Percentiles rank a stretch among this genome's conserved stretches.
These are phyloP conservation scores for Thymallus thymallus DNA, from an alignment of 2,113 vertebrate genomes.

Conservation along the genomic window DNA sequence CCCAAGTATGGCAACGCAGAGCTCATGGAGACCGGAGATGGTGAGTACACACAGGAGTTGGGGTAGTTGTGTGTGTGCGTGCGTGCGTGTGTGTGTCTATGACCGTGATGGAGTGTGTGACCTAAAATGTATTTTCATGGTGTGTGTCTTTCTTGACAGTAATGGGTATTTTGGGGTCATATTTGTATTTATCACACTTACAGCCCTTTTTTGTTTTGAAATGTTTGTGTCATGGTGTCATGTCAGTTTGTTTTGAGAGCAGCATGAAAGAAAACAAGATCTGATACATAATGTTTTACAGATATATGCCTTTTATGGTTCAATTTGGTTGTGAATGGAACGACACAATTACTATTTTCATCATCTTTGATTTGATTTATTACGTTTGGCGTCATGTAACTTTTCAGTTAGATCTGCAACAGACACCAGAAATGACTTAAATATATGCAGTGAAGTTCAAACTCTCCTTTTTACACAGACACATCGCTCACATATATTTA, in stretches of 20 bases:
- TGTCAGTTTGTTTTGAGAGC: too few species aligned
- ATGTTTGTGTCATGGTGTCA: too few species aligned
- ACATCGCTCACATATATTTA: neutral
- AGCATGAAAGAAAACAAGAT: too few species aligned
- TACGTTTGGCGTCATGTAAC: too few species aligned
- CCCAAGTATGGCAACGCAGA: conserved; percentile 96
- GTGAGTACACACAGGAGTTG: conserved; percentile 69
- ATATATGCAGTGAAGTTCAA: neutral
- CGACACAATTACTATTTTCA: too few species aligned
- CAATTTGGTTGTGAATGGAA: neutral
- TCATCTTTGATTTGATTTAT: too few species aligned
- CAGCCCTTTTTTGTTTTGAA: too few species aligned
- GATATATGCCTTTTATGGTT: neutral
- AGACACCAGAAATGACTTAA: neutral
- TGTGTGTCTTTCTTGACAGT: neutral
- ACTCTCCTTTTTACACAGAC: neutral
- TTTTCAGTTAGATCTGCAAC: neutral
- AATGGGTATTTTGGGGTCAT: neutral
- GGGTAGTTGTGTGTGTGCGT: too few species aligned
- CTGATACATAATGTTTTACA: too few species aligned
- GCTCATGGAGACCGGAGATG: conserved; percentile 98
- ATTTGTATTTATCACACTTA: too few species aligned
- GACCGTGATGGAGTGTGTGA: neutral
- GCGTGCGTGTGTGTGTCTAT: neutral
- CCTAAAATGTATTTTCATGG: neutral